Percentiles rank a stretch among this genome's conserved stretches.
Evolutionary conservation across 2,888 invertebrate genomes (phyloP).

Genomic region (Pollenia labialis): DNA sequence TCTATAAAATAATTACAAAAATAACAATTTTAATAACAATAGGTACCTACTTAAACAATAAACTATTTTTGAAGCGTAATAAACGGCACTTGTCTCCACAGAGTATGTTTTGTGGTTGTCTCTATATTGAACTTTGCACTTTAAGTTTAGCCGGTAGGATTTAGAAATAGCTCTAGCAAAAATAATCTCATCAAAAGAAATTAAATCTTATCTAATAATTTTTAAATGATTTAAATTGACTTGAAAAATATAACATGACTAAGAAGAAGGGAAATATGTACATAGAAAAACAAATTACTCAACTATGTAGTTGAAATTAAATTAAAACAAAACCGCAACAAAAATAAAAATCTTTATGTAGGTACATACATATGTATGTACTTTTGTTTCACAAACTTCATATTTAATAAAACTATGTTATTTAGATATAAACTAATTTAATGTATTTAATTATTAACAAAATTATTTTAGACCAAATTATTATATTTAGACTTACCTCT

Average conservation of each 20-base stretch:
- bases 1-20: no score
- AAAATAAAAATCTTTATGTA: no score
- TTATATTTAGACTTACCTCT: slow-evolving; percentile 72
- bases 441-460: background rate
- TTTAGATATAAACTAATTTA: no score
- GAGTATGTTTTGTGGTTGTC: no score
- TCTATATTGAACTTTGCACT: no score
- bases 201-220: slow-evolving; percentile 50
- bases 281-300: background rate
- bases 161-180: background rate
- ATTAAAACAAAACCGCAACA: background rate
- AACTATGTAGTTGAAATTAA: background rate
- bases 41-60: no score
- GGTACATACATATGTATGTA: no score
- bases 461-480: background rate
- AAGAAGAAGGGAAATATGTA: background rate
- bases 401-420: background rate
- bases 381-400: no score
- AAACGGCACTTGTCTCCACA: no score
- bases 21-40: no score
- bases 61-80: no score
- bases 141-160: background rate
- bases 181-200: background rate
- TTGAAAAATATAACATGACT: background rate
- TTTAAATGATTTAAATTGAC: background rate